Evolutionary conservation across 2,888 invertebrate genomes (phyloP).

Genomic region (Drosophila meridiana): DNA sequence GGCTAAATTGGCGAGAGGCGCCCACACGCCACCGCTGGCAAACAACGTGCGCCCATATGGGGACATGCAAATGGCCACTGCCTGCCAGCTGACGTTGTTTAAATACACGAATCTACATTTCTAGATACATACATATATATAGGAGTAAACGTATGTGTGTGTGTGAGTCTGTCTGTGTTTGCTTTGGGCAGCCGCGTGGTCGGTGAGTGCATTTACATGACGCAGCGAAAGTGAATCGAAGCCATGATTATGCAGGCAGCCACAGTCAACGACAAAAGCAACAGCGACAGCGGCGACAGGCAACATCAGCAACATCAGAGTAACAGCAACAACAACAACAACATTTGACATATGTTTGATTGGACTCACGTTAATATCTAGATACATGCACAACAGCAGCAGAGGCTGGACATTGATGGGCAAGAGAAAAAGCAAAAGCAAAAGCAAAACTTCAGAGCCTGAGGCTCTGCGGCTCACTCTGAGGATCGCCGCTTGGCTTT

Average conservation of each 20-base stretch:
- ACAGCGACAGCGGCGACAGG: constrained; percentile 57
- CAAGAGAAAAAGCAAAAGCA: background rate
- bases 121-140: background rate
- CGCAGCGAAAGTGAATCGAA: constrained; percentile 73
- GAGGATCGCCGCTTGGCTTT: constrained; percentile 6
- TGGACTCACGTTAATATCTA: constrained; percentile 48
- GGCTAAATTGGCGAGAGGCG: constrained; percentile 40
- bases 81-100: constrained; percentile 49
- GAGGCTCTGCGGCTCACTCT: background rate
- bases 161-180: background rate
- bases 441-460: constrained; percentile 1
- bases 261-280: constrained; percentile 36
- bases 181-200: constrained; percentile 25
- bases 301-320: constrained; percentile 59
- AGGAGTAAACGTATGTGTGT: background rate
- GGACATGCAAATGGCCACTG: constrained; percentile 58
- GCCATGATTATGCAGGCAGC: constrained; percentile 67
- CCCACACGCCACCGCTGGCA: constrained; percentile 45
- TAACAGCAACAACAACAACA: constrained; percentile 33
- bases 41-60: constrained; percentile 60
- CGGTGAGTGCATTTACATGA: constrained; percentile 76
- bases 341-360: constrained; percentile 74
- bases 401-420: constrained; percentile 32
- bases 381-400: constrained; percentile 14
- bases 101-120: constrained; percentile 16